Conservation (phyloP, 1,140 invertebrate genomes). For the Andricus grossulariae region DNA sequence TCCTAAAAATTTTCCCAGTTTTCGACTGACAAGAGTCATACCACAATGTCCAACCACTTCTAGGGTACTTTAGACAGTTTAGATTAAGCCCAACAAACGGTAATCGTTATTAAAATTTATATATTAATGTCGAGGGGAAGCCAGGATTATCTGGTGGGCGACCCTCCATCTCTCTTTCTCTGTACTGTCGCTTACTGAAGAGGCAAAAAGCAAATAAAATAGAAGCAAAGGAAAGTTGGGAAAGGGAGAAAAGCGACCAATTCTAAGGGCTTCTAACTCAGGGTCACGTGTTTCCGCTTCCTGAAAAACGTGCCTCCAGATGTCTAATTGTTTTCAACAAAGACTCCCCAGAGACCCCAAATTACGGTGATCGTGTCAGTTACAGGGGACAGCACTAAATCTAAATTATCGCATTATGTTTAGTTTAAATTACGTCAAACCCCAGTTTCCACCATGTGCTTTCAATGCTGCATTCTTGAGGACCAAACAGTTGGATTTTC, state of each 20-base stretch:
- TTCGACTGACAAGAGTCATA: background rate
- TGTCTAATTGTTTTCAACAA: slow-evolving; percentile 29
- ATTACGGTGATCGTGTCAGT: slow-evolving; percentile 28
- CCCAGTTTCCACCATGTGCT: background rate
- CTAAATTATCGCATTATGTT: slow-evolving; percentile 16
- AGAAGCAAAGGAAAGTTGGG: background rate
- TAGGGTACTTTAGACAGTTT: background rate
- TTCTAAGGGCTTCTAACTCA: background rate
- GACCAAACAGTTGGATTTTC: too few relatives aligned
- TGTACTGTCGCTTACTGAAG: slow-evolving; percentile 15
- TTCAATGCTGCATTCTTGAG: background rate
- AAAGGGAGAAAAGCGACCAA: slow-evolving; percentile 2
- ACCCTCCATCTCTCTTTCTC: slow-evolving; percentile 41
- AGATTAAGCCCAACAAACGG: slow-evolving; percentile 4
- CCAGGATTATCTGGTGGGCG: slow-evolving; percentile 39
- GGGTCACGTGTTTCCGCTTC: slow-evolving; percentile 42
- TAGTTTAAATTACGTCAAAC: slow-evolving; percentile 22
- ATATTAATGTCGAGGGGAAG: slow-evolving; percentile 53
- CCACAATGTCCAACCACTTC: background rate
- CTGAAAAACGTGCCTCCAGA: slow-evolving; percentile 28
- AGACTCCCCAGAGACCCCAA: slow-evolving; percentile 22
- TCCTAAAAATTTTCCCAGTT: background rate
- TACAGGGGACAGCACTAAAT: slow-evolving; percentile 16
- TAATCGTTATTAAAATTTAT: slow-evolving; percentile 62
- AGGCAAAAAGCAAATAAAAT: slow-evolving; percentile 32